Evolutionary conservation across 2,797 vertebrate species (phyloP), one percentile per base, ranked within the genome.

Genomic region (Okamejei kenojei): DNA sequence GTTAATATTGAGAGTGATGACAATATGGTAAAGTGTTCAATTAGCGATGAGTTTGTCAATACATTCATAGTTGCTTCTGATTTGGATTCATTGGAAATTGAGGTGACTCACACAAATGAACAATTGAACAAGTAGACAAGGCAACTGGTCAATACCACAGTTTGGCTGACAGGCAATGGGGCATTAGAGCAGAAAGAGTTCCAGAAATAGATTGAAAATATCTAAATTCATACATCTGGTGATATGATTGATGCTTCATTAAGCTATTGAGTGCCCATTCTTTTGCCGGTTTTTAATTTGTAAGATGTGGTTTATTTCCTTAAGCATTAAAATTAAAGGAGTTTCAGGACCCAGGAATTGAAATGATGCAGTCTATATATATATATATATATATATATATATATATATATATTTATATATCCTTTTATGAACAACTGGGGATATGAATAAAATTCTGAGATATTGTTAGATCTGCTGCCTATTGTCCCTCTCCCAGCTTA

Each of bases 401-500:
- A n/a, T 21, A n/a, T 35, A 68, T 88, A 65, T 32, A 88, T 32
- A 45, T 45, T 2, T 45, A 45, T 45, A 45, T 45, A 88, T 68
- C 17, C 15, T 65, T 68, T 88, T 10, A 68, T 32, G n/a, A 88
- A 88, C 84, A 32, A 88, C 84, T 88, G 84, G 2, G n/a, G 63
- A 88, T 88, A 63, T 88, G 84, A 68, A 88, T 88, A 88, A 35
- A 68, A 8, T 88, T 88, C 84, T 88, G 84, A 68, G 84, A 88
- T 68, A 68, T 9, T 45, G 45, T 45, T 84, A 63, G 58, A 86
- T 86, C 29, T 65, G 15, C 5, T 17, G 6, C 58, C 58, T 7
- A 86, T 17, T 32, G 15, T 8, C 13, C 29, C 7, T 2, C 29
- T 15, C 58, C n/a, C 61, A 7, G 15, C 5, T 65, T 63, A 86